Base-by-base conservation (phyloP, 2,888 invertebrate genomes). In the Neocrepidodera transversa region DNA sequence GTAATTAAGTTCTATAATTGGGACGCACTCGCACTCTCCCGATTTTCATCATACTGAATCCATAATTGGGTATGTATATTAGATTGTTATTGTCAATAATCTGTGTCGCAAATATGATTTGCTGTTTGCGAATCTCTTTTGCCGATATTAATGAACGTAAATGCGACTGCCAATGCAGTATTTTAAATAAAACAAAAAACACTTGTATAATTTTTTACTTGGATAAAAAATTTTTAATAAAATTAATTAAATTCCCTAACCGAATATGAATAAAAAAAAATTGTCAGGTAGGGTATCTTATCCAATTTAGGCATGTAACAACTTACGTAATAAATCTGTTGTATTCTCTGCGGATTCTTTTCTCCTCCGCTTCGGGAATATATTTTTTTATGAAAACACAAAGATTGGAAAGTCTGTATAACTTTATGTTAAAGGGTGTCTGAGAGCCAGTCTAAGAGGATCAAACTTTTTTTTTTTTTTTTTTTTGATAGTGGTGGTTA, bases 1-100 rank as follows among this genome's bases (percentile, higher is more conserved):
- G 30, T 53, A 53, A 53, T 53, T 43, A 43, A 43, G 43, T 53
- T 17, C 17, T 20, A 28, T 53, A 53, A 53, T 53, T 43, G 53
- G 43, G 30, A 40, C 18, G 20, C 53, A 35, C 42, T 43, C 18
- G 20, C 53, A 35, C 42, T 43, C 30, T 32, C 14, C 32, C 43
- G 14, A 43, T 43, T 42, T 42, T 53, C 53, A 53, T 53, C 45
- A 11, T 7, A 16, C 26, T 16, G 45, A 45, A 45, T 45, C 45
- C 8, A 26, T 45, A 45, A 45, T 45, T 45, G 26, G 3, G 14
- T 45, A 26, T 45, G 45, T 45, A 45, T 45, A 45, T 45, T 26
- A 45, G 45, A 45, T 28, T 2, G 28, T 45, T 45, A 14, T 26
- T 28, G 45, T 45, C 28, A 26, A 45, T 45, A 45, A 45, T 45